phyloP scores from a whole-genome alignment of 1,140 invertebrate species.

The Orchestia grillus region DNA sequence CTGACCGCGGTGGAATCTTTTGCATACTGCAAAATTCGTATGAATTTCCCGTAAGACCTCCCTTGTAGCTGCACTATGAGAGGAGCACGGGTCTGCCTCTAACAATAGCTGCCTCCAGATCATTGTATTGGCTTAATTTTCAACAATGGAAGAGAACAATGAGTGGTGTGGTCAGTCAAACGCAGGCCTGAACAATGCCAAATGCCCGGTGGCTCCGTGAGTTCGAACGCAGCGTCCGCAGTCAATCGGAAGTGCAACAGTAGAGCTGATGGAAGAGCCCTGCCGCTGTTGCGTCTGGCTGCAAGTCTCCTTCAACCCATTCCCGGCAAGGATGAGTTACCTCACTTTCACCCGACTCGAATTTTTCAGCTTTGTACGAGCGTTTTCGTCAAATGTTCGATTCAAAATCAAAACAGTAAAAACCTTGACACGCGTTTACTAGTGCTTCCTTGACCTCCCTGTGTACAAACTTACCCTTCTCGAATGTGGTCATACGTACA shows the following conservation, averaged over 20 bases:
- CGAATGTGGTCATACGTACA: no score
- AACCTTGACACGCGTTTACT: no score
- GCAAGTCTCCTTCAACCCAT: neutral
- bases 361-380: no score
- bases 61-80: neutral
- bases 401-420: no score
- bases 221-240: neutral
- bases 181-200: neutral
- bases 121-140: constrained; percentile 10
- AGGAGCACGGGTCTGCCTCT: neutral
- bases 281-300: neutral
- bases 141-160: constrained; percentile 42
- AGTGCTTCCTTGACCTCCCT: no score
- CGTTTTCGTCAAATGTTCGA: no score
- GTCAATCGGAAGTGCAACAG: constrained; percentile 46
- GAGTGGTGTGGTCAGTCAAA: constrained; percentile 51
- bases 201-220: neutral
- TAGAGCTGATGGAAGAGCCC: neutral
- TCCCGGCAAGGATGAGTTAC: no score
- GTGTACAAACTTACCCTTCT: no score
- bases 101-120: neutral
- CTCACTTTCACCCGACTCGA: no score
- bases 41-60: neutral
- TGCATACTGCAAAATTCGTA: neutral
- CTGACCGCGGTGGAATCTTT: no score